These are phyloP conservation scores for Epirrhoe tristata DNA, from an alignment of 2,888 invertebrate genomes.

Conservation along the genomic window DNA sequence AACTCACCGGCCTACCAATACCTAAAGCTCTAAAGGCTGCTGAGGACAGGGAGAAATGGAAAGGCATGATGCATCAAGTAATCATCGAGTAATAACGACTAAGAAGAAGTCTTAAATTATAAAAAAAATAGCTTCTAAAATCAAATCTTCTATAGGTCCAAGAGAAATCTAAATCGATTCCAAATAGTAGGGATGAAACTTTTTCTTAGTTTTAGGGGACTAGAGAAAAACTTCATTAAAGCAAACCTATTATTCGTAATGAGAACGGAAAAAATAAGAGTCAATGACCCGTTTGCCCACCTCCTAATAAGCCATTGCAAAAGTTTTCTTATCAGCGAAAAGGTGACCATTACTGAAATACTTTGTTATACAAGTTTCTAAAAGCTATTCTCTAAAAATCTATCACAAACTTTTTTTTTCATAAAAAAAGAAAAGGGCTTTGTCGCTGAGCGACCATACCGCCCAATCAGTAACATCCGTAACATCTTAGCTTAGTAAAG, in stretches of 20 bases:
- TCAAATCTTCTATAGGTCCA: too few species aligned
- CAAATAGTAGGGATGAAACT: neutral
- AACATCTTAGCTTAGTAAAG: too few species aligned
- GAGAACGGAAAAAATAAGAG: slow-evolving; percentile 1
- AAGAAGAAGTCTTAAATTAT: too few species aligned
- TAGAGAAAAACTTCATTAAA: neutral
- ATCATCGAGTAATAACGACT: too few species aligned
- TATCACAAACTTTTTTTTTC: neutral
- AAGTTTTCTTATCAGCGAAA: slow-evolving; percentile 5
- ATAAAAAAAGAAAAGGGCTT: too few species aligned
- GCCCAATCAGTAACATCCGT: too few species aligned
- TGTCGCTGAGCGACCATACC: too few species aligned
- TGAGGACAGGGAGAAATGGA: too few species aligned
- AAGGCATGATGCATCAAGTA: too few species aligned
- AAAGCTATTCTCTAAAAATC: neutral
- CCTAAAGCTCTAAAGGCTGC: too few species aligned
- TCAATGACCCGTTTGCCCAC: neutral
- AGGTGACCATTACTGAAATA: neutral
- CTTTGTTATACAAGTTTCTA: slow-evolving; percentile 1
- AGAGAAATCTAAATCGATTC: neutral
- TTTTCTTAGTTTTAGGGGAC: neutral
- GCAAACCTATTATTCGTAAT: neutral
- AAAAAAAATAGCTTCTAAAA: too few species aligned
- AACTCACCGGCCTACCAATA: too few species aligned
- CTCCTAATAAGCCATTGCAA: neutral